Base-by-base conservation (phyloP, 2,113 vertebrate species). In the Xiphophorus maculatus region DNA sequence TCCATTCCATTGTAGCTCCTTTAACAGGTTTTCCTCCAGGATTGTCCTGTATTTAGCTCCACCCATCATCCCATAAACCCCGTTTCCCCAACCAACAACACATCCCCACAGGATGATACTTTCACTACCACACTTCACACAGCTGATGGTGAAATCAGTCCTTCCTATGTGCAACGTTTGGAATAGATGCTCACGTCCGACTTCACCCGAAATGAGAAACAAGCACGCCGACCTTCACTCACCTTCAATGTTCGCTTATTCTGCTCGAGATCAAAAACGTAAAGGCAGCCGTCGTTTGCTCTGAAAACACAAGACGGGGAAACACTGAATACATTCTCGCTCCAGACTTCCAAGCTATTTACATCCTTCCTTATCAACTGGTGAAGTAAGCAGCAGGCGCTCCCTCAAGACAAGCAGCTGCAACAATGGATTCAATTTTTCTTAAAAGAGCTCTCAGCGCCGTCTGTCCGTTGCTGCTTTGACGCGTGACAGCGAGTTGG, bases 161-260 rank as follows among this genome's bases (percentile, higher is more conserved):
- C 44, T 48, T 19, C 44, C 44, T 48, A 19, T 17, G 15, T 19
- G 3, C 15, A 42, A 15, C 14, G 14, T 42, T 42, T 35, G 8
- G 33, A 35, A 35, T 35, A 35, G 7, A 9, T 1, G 33, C 33
- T 40, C 10, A 40, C 3, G 37, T 40, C 48, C 48, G 6, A 22
- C 48, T 54, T 44, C 13, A 17, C 17, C 48, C 22, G 0, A 2
- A 2, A 7, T 25, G 35, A 79, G 14, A 28, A 0, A 14, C 70
- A 32, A 30, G 69, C 1, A 44, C 19, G 51, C 17, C 54, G 42
- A 63, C 10, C 58, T 25, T 40, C 65, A 76, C 92, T 75, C 28
- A 98, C 97, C 96, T 98, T 97, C 72, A 98, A 83, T 3, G 95
- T 97, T 69, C 97, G 92, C 63, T 93, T 95, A 69, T 97, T 97